Evolutionary conservation across 2,113 vertebrate genomes (phyloP).

Genomic region (Nothobranchius furzeri): DNA sequence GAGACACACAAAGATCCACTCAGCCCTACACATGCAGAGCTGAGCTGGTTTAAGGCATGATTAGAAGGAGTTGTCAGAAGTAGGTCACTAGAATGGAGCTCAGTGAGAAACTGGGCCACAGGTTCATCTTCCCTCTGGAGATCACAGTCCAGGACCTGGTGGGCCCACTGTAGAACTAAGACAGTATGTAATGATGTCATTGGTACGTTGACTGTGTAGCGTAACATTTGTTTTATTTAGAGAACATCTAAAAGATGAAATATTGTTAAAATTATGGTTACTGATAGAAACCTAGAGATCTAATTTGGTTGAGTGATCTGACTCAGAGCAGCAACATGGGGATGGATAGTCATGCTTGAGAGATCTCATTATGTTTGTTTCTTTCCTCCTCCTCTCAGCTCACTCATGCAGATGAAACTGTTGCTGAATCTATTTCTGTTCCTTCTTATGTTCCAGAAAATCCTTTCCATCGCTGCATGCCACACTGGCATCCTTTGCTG

Average conservation of each 20-base stretch:
- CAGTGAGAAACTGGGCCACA: constrained; percentile 36
- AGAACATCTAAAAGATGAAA: background rate
- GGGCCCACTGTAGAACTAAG: background rate
- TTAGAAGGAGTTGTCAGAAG: constrained; percentile 34
- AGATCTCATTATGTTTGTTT: constrained; percentile 7
- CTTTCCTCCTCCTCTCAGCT: constrained; percentile 12
- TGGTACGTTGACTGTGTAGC: background rate
- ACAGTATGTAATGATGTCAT: background rate
- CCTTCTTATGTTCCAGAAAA: constrained; percentile 85
- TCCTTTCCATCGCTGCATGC: constrained; percentile 98
- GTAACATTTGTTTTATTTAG: background rate
- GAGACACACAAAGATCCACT: background rate
- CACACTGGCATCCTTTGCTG: constrained; percentile 95
- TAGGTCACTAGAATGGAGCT: constrained; percentile 55
- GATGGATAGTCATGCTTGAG: background rate
- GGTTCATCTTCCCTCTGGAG: constrained; percentile 40
- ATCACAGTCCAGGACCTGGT: background rate
- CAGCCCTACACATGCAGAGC: constrained; percentile 9
- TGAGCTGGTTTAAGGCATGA: background rate
- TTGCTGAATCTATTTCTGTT: constrained; percentile 36
- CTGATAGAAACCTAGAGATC: background rate
- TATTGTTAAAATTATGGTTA: background rate
- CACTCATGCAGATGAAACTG: constrained; percentile 6
- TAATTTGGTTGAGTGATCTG: too few species aligned
- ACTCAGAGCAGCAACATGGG: too few species aligned